Base-by-base conservation (phyloP, 2,888 invertebrate species). In the Eucriotettix oculatus region DNA sequence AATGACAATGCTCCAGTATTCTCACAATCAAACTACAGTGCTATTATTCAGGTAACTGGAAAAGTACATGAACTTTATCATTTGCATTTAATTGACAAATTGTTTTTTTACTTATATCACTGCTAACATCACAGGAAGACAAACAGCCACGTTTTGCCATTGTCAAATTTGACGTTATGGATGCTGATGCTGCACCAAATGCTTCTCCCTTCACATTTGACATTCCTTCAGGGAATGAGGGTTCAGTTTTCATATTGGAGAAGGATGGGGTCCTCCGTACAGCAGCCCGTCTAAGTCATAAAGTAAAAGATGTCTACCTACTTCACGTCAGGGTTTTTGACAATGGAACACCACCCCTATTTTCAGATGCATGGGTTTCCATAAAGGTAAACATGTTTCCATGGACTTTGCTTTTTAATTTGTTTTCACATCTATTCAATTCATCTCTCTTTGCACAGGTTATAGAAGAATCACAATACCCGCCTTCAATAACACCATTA, bases 1-100 rank as follows among this genome's bases (percentile, higher is more conserved):
- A 97, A 97, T 73, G 96, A 97, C 72, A 95, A 94, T 73, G 83
- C 92, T 29, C 96, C 96, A 9, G 66, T 85, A 42, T 93, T 94
- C 73, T 82, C 85, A 0, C 82, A 84, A 67, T 73, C 76, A 10
- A 90, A 92, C 71, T 92, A 93, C 71, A 83, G 87, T 16, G 83
- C 87, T 1, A 81, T 90, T 56, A 84, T 96, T 40, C 80, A 76
- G 73, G 78, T 78, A 29, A 29, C 29, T 56, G 2, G 16, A 44
- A 52, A 17, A 1, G 41, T 12, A 29, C 14, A 14, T 29, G 17
- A 16, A 54, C 9, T 54, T 10, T 42, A 11, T 52, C 5, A 16
- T 16, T 3, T 53, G 40, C 29, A 9, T 10, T 56, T 56, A 9
- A 17, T 9, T 16, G 14, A 11, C 9, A 14, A 42, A 9, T 9